Evolutionary conservation across 1,140 invertebrate species (phyloP).

Genomic region (Pollicipes pollicipes): DNA sequence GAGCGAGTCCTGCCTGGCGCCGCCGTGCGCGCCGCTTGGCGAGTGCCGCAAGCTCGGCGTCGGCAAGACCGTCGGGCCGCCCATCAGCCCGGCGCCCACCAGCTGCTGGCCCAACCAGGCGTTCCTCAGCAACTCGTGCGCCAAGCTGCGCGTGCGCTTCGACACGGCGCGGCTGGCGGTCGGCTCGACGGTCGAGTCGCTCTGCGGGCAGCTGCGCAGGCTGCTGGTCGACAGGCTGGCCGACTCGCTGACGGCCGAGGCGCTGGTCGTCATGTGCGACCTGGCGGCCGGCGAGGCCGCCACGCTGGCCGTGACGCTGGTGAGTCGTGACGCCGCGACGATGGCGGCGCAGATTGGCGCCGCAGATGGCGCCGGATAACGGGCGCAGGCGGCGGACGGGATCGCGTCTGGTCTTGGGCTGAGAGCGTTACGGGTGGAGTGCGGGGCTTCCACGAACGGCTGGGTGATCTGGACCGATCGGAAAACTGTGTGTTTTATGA

Average conservation of each 20-base stretch:
- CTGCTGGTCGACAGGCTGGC: conserved; percentile 42
- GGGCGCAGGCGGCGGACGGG: no score
- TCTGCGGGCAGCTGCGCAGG: conserved; percentile 46
- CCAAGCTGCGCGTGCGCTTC: conserved; percentile 48
- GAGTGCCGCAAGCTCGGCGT: conserved; percentile 57
- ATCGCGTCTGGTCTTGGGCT: no score
- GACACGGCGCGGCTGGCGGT: conserved; percentile 38
- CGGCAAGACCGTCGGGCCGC: conserved; percentile 51
- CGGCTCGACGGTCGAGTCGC: conserved; percentile 50
- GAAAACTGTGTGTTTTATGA: no score
- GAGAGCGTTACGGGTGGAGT: no score
- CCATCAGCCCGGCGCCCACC: conserved; percentile 47
- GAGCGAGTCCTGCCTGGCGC: conserved; percentile 52
- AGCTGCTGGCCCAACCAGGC: conserved; percentile 62
- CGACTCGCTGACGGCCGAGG: conserved; percentile 22
- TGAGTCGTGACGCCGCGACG: conserved; percentile 33
- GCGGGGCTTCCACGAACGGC: no score
- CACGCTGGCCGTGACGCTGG: conserved; percentile 69
- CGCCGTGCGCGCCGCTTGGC: conserved; percentile 55
- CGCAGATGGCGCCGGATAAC: no score
- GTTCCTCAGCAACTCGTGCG: conserved; percentile 47
- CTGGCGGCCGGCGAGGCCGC: conserved; percentile 57
- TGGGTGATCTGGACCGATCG: no score
- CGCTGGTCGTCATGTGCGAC: conserved; percentile 56
- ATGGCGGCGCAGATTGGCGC: no score